phyloP scores from a whole-genome alignment of 2,888 invertebrate species.

The Agrochola lychnidis region DNA sequence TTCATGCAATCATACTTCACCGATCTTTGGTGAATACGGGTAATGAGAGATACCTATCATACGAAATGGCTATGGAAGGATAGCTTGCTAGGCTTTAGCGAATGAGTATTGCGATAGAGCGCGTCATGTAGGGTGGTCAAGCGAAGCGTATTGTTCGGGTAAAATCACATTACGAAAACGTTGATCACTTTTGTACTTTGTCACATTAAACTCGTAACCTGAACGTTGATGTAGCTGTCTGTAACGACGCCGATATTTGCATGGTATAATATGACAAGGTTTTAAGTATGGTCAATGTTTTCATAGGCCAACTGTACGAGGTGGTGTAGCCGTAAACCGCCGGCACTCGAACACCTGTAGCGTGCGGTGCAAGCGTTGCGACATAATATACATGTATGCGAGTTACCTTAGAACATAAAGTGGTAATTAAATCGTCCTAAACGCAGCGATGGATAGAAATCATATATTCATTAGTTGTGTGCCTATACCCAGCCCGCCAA shows the following conservation, averaged over 20 bases:
- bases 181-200: slow-evolving; percentile 28
- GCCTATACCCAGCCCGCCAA: slow-evolving; percentile 24
- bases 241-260: neutral
- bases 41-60: neutral
- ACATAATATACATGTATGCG: slow-evolving; percentile 77
- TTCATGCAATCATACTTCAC: neutral
- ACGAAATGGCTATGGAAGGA: neutral
- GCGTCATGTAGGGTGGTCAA: slow-evolving; percentile 42
- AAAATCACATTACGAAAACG: slow-evolving; percentile 13
- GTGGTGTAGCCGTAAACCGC: neutral
- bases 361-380: slow-evolving; percentile 79
- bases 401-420: slow-evolving; percentile 94
- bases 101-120: slow-evolving; percentile 27
- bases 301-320: slow-evolving; percentile 15
- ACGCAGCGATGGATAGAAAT: slow-evolving; percentile 89
- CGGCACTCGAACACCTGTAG: slow-evolving; percentile 57
- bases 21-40: neutral
- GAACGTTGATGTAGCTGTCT: neutral
- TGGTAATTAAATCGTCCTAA: slow-evolving; percentile 94
- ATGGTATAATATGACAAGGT: slow-evolving; percentile 2
- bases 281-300: slow-evolving; percentile 13
- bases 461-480: slow-evolving; percentile 75
- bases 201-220: slow-evolving; percentile 12
- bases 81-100: slow-evolving; percentile 34
- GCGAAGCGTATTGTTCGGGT: slow-evolving; percentile 49